Conservation (phyloP, 2,888 invertebrate genomes). For the Pseudococcus viburni region DNA sequence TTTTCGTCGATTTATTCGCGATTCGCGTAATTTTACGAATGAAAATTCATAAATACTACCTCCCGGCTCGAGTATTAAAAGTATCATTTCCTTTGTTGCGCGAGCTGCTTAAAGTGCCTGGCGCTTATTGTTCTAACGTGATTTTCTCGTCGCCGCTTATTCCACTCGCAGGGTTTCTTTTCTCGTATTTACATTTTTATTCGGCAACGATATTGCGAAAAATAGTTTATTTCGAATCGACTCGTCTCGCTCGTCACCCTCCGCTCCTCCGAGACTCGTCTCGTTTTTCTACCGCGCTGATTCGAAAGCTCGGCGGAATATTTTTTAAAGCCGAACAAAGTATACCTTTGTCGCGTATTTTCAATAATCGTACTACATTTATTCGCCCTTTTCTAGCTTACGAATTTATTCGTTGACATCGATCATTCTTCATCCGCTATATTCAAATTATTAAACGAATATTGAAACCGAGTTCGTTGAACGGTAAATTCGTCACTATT, state of each 20-base stretch:
- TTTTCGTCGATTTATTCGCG: not conserved
- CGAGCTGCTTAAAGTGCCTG: not conserved
- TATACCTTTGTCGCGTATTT: conserved; percentile 43
- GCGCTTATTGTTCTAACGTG: conserved; percentile 25
- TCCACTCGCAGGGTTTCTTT: conserved; percentile 20
- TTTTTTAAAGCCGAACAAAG: conserved; percentile 35
- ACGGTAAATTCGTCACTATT: conserved; percentile 22
- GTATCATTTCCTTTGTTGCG: conserved; percentile 6
- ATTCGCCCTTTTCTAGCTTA: not conserved
- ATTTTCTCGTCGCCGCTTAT: conserved; percentile 8
- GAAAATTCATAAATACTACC: conserved; percentile 28
- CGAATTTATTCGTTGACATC: conserved; percentile 28
- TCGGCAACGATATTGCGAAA: conserved; percentile 32
- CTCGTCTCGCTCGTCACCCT: not conserved
- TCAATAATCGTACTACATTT: conserved; percentile 9
- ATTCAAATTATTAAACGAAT: conserved; percentile 22
- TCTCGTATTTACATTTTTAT: conserved; percentile 29
- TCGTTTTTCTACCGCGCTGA: not conserved
- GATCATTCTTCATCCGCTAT: not conserved
- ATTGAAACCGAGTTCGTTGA: conserved; percentile 14
- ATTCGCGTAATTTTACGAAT: not conserved
- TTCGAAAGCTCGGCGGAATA: conserved; percentile 6
- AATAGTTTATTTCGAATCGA: conserved; percentile 32
- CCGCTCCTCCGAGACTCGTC: not conserved
- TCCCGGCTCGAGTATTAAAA: conserved; percentile 12